Evolutionary conservation across 1,140 invertebrate genomes (phyloP), one percentile per base, ranked within the genome.

Genomic region (Proales similis): DNA sequence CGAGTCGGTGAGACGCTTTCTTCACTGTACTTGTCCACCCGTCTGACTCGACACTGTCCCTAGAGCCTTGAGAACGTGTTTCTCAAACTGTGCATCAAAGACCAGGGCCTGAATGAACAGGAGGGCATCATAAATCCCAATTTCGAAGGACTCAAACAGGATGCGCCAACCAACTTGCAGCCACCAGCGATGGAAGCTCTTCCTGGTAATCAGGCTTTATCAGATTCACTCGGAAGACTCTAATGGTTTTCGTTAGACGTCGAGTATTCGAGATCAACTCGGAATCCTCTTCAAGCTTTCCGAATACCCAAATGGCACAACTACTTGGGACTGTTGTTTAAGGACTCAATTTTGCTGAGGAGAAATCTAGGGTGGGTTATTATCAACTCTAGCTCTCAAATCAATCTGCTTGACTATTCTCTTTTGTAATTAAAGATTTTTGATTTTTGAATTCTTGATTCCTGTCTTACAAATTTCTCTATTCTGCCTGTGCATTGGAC

Each of bases 391-490:
- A 11, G 2, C 14, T 22, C 7, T 19, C 17, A 20, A 20, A 19
- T 14, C 5, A 47, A 47, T 32, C 14, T 26, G 2, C 14, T 4
- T 19, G 20, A 60, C 0, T 27, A 19, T 36, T 20, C 43, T 53
- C 43, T 22, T 22, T 19, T n/a, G 6, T 32, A 2, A 14, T 60
- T 60, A 20, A 66, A 73, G 72, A 22, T 68, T 77, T 63, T 63
- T 77, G 11, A 46, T 76, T 46, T 94, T 94, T 75, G 88, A 93
- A 69, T 89, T 93, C 69, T 84, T 85, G 7, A 75, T 95, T 67
- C 90, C 90, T 27, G 85, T 90, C 2, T 84, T 89, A 75, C 89
- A 95, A 79, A 88, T 90, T n/a, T 85, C 92, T 43, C 81, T 94
- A 3, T 95, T 96, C 79, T 95, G 90, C 74, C 72, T 92, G 65